A percentile compares a stretch with the other conserved stretches of the same genome.
These are phyloP conservation scores for Mesembrinibis cayennensis DNA, from an alignment of 2,113 vertebrate genomes.

Conservation along the genomic window DNA sequence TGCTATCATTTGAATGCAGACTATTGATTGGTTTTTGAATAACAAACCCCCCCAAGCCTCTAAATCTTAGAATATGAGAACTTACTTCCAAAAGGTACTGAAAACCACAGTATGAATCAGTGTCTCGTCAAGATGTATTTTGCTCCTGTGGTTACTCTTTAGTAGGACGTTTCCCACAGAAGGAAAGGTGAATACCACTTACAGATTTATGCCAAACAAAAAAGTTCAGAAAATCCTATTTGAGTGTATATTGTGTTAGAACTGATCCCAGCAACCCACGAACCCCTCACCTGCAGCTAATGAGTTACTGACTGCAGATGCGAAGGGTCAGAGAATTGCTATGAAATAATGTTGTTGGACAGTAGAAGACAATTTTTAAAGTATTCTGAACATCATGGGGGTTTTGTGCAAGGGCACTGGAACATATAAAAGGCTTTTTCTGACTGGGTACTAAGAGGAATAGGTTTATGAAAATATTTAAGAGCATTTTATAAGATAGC, in stretches of 20 bases:
- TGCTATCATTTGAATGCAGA: background rate
- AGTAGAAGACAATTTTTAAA: background rate
- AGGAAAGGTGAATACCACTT: background rate
- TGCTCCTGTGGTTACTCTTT: background rate
- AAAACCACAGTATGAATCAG: background rate
- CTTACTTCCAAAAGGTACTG: background rate
- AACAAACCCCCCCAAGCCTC: background rate
- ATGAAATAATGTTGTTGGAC: background rate
- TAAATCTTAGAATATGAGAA: background rate
- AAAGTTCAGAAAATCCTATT: background rate
- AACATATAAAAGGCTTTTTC: background rate
- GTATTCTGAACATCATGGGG: background rate
- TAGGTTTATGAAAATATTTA: background rate
- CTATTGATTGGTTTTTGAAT: background rate
- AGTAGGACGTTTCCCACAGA: background rate
- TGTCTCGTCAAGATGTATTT: background rate
- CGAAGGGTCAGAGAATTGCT: background rate
- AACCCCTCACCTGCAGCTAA: background rate
- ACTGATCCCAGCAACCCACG: background rate
- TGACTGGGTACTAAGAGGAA: background rate
- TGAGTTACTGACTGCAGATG: background rate
- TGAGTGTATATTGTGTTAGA: background rate
- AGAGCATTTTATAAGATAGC: background rate
- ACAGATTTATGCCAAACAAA: background rate
- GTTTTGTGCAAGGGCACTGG: background rate